Evolutionary conservation across 2,888 invertebrate genomes (phyloP).

Genomic region (Artemia sp.): DNA sequence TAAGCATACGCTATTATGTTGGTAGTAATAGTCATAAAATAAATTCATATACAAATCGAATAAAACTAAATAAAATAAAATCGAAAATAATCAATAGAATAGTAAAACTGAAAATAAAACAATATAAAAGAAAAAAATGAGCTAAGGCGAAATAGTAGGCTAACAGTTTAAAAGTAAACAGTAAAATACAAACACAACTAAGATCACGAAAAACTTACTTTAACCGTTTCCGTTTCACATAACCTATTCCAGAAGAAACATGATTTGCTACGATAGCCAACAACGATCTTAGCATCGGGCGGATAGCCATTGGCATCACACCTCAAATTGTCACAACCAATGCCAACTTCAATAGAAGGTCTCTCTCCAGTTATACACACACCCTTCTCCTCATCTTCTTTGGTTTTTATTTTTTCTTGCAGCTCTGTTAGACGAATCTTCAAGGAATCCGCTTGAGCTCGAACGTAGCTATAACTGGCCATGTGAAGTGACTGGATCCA

Average conservation of each 20-base stretch:
- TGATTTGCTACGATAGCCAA: conserved; percentile 32
- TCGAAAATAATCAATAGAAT: too few species aligned
- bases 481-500: conserved; percentile 71
- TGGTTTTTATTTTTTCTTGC: not conserved
- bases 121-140: too few species aligned
- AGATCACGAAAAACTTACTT: conserved; percentile 39
- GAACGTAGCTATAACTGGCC: conserved; percentile 66
- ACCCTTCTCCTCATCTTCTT: not conserved
- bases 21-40: too few species aligned
- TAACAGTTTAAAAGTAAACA: not conserved
- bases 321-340: conserved; percentile 74
- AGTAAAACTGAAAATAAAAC: too few species aligned
- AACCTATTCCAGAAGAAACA: conserved; percentile 53
- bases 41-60: too few species aligned
- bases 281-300: conserved; percentile 63
- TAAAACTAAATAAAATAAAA: too few species aligned
- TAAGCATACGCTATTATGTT: too few species aligned
- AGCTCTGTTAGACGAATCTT: conserved; percentile 30
- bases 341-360: conserved; percentile 65
- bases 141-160: too few species aligned
- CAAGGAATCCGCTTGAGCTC: conserved; percentile 45
- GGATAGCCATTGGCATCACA: conserved; percentile 68
- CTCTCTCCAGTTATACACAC: conserved; percentile 39
- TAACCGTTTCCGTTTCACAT: conserved; percentile 70
- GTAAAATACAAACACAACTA: conserved; percentile 14